Conservation (phyloP, 2,888 invertebrate species). For the Gryllus longicercus region DNA sequence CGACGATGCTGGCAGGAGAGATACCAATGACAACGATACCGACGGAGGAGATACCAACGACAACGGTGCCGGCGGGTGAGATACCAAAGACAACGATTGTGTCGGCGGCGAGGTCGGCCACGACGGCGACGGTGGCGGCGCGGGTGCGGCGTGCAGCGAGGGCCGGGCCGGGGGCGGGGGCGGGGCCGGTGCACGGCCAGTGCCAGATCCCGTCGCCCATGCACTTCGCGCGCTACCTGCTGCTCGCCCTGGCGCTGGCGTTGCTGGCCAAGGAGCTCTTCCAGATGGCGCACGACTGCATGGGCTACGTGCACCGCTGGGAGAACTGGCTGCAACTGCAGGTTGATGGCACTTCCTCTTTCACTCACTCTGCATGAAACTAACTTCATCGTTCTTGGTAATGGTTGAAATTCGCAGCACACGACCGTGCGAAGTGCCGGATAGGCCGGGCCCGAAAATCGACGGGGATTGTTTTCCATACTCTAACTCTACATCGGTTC, state of each 20-base stretch:
- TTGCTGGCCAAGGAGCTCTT: slow-evolving; percentile 65
- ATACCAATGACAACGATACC: too few relatives aligned
- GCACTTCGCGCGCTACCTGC: slow-evolving; percentile 49
- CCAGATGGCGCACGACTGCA: slow-evolving; percentile 70
- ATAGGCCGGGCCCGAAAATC: too few relatives aligned
- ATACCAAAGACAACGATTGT: background rate
- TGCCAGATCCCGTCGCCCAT: slow-evolving; percentile 24
- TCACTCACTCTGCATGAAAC: slow-evolving; percentile 47
- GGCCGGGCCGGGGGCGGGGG: background rate
- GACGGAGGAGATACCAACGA: too few relatives aligned
- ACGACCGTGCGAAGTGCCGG: too few relatives aligned
- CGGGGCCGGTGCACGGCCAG: background rate
- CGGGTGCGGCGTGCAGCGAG: background rate
- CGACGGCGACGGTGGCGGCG: background rate
- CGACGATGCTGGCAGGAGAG: too few relatives aligned
- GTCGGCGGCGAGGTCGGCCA: too few relatives aligned
- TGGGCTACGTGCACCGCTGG: slow-evolving; percentile 72
- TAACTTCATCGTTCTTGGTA: too few relatives aligned
- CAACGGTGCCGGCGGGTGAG: too few relatives aligned
- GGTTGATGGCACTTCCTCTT: slow-evolving; percentile 67
- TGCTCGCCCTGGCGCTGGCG: slow-evolving; percentile 35
- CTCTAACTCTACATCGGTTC: too few relatives aligned
- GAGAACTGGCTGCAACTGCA: slow-evolving; percentile 82
- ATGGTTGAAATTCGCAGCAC: too few relatives aligned
- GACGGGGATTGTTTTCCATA: too few relatives aligned